These are phyloP conservation scores for Eptatretus atami DNA, from an alignment of 2,797 vertebrate genomes.

Conservation along the genomic window DNA sequence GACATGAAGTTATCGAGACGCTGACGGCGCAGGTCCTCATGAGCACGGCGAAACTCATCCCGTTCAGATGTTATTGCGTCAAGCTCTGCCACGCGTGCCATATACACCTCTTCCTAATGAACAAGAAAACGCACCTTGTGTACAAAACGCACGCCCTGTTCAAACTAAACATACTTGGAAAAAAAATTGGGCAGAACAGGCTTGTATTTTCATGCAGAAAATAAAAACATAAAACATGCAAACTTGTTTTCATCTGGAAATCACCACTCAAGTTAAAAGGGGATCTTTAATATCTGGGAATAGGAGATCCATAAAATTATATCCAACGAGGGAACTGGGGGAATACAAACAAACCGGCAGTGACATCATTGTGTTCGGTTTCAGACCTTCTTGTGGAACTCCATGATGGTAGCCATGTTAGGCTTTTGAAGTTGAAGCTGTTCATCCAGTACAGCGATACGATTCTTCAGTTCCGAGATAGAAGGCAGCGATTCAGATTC, in stretches of 20 bases:
- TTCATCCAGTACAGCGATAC: slow-evolving; percentile 49
- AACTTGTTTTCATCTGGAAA: too few relatives aligned
- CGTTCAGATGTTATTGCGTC: slow-evolving; percentile 50
- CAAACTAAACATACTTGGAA: too few relatives aligned
- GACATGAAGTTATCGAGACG: slow-evolving; percentile 87
- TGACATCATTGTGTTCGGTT: background rate
- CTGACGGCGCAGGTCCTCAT: slow-evolving; percentile 52
- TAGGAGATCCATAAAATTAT: too few relatives aligned
- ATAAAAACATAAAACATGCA: too few relatives aligned
- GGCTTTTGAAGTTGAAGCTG: slow-evolving; percentile 45
- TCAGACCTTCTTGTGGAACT: slow-evolving; percentile 61
- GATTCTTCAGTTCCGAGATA: slow-evolving; percentile 31
- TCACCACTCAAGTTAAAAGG: too few relatives aligned
- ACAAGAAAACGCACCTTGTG: too few relatives aligned
- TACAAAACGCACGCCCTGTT: too few relatives aligned
- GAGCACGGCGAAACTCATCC: slow-evolving; percentile 43
- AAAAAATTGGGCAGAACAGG: too few relatives aligned
- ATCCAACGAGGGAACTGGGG: too few relatives aligned
- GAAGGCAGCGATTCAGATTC: slow-evolving; percentile 30
- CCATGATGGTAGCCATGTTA: slow-evolving; percentile 48
- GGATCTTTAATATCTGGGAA: too few relatives aligned
- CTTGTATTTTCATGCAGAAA: too few relatives aligned
- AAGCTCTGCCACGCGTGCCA: slow-evolving; percentile 54
- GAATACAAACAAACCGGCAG: too few relatives aligned
- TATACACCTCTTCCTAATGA: slow-evolving; percentile 49